Conservation (phyloP, 2,888 invertebrate species). For the Halictus quadricinctus region DNA sequence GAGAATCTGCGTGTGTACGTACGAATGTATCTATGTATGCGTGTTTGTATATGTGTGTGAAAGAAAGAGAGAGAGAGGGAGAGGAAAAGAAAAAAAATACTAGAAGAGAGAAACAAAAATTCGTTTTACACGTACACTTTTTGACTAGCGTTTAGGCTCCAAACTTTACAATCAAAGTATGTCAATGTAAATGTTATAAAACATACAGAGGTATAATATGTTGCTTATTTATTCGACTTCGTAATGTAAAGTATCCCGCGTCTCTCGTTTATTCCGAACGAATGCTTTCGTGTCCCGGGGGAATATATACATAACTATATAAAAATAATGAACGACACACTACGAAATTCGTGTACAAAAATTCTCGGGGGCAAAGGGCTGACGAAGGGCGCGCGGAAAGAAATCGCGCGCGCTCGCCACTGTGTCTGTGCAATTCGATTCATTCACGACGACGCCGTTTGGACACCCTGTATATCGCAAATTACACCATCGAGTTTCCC, state of each 20-base stretch:
- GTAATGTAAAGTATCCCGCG: conserved; percentile 34
- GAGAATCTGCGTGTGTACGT: neutral
- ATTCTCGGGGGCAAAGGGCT: conserved; percentile 16
- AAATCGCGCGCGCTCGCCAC: conserved; percentile 30
- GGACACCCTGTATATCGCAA: conserved; percentile 73
- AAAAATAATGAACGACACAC: neutral
- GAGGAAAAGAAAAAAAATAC: neutral
- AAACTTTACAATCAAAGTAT: conserved; percentile 55
- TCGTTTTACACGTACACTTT: conserved; percentile 57
- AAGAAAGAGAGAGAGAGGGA: neutral
- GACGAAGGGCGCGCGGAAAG: neutral
- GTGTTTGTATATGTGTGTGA: neutral
- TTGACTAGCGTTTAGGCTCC: conserved; percentile 51
- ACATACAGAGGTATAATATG: conserved; percentile 49
- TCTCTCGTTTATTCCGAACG: conserved; percentile 38
- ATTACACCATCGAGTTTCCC: conserved; percentile 59
- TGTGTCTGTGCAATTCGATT: conserved; percentile 38
- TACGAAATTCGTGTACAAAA: conserved; percentile 43
- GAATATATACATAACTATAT: neutral
- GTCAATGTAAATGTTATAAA: conserved; percentile 51
- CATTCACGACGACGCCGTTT: conserved; percentile 57
- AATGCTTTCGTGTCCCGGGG: conserved; percentile 34
- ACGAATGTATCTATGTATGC: neutral
- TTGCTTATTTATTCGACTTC: conserved; percentile 60
- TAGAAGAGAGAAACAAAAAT: conserved; percentile 26